Conservation (phyloP, 1,140 invertebrate species). For the Temnothorax longispinosus region DNA sequence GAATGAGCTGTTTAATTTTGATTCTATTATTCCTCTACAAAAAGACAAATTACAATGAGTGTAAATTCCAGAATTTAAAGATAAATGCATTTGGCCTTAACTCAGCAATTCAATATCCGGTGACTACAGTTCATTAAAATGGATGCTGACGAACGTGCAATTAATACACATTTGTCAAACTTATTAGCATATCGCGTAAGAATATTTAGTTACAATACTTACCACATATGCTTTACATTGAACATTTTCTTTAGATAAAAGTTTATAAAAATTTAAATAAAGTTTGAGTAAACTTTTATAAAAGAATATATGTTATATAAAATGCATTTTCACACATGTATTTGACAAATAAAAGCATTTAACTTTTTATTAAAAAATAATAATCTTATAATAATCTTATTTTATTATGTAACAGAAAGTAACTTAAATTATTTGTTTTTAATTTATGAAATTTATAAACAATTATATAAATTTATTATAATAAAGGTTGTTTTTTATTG, state of each 20-base stretch:
- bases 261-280: background rate
- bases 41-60: background rate
- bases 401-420: background rate
- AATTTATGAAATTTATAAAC: background rate
- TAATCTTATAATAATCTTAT: background rate
- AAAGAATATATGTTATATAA: background rate
- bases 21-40: background rate
- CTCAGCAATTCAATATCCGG: background rate
- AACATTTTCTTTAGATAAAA: background rate
- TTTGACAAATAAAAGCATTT: background rate
- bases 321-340: background rate
- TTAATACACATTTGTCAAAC: slow-evolving; percentile 20
- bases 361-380: background rate
- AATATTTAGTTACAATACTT: background rate
- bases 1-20: background rate
- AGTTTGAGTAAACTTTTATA: background rate
- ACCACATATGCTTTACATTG: background rate
- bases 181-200: background rate
- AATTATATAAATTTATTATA: background rate
- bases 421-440: background rate
- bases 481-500: background rate
- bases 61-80: background rate
- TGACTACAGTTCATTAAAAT: slow-evolving; percentile 14
- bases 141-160: background rate
- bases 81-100: background rate